Percentiles rank a stretch among this genome's conserved stretches.
Evolutionary conservation across 2,888 invertebrate species (phyloP).

Genomic region (Drosophila algonquin): DNA sequence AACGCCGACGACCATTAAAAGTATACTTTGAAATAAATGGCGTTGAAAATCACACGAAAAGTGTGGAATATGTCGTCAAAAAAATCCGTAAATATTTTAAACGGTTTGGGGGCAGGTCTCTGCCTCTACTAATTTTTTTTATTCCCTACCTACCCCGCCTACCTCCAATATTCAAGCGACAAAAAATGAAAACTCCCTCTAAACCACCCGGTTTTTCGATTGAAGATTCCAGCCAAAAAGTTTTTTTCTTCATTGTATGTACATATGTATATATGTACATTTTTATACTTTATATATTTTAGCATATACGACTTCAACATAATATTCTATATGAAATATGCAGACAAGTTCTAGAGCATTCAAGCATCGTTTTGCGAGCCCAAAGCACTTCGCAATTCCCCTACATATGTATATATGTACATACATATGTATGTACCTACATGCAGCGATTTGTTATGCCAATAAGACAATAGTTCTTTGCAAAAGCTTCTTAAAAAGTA

Average conservation of each 20-base stretch:
- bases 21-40: not conserved
- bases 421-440: not conserved
- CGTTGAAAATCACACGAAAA: not conserved
- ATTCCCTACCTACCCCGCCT: too few species aligned
- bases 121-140: not conserved
- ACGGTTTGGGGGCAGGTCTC: not conserved
- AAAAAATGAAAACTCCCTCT: not conserved
- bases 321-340: not conserved
- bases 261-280: too few species aligned
- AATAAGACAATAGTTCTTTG: constrained; percentile 32
- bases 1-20: not conserved
- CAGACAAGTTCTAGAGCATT: not conserved
- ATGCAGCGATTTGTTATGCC: constrained; percentile 40
- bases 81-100: not conserved
- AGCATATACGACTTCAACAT: too few species aligned
- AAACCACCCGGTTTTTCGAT: not conserved
- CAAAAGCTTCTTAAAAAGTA: constrained; percentile 16
- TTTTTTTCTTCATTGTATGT: too few species aligned
- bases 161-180: too few species aligned
- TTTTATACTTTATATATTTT: too few species aligned
- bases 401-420: not conserved
- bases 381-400: not conserved
- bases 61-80: not conserved
- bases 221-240: not conserved
- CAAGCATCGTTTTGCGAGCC: not conserved